Base-by-base conservation (phyloP, 2,888 invertebrate genomes). In the Himalopsyche kuldschensis region DNA sequence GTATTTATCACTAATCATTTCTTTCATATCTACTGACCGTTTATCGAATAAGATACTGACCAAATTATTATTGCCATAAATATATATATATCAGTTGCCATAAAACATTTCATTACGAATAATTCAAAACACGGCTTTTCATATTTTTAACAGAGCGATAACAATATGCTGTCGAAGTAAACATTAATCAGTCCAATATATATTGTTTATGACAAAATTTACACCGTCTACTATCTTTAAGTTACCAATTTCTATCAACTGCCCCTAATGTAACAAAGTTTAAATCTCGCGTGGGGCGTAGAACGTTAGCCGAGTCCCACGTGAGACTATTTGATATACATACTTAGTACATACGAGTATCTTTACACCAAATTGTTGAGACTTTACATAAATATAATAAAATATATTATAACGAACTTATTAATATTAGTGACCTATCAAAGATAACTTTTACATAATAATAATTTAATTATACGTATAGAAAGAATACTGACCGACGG, bases 341-440 rank as follows among this genome's bases (percentile, higher is more conserved):
- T 30, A 69, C 69, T 69, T 69, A 69, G 69, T 46, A 78, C 46
- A 24, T 69, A 80, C 32, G 32, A 63, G n/a, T 80, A 80, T 80
- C 31, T 80, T 80, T 80, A 80, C 80, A 80, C 80, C 80, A 80
- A 80, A 63, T 55, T 32, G 69, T 80, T 41, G 47, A 80, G 80
- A 80, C 80, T 80, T 35, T 63, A 63, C 63, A 80, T 69, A 41
- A 80, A 47, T 63, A 63, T 32, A 35, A 77, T 69, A 27, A 69
- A 30, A 69, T 69, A 69, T 69, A 69, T 69, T 69, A 27, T 69
- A 78, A 78, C 78, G 78, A 78, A 78, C 78, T 78, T 78, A 78
- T 78, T 78, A 78, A 41, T 41, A 17, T 24, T 78, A 78, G 78
- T 76, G n/a, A 76, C 24, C 41, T 41, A 76, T 41, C 41, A 41